phyloP scores from a whole-genome alignment of 2,888 invertebrate genomes.

The Halocaridina rubra region DNA sequence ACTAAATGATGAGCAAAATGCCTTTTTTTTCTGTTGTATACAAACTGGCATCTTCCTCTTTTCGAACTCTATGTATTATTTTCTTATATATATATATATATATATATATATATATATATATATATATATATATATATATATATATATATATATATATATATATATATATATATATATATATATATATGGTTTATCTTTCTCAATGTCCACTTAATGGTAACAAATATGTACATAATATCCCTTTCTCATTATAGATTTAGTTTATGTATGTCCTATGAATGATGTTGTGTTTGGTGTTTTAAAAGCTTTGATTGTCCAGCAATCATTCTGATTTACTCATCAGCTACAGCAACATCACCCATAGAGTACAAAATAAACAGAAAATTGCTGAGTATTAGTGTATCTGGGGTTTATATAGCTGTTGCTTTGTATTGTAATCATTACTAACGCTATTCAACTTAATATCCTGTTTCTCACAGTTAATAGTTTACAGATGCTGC shows the following conservation, averaged over 20 bases:
- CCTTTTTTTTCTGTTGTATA: neutral
- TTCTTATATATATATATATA: neutral
- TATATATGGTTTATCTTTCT: neutral
- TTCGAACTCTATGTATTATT: neutral
- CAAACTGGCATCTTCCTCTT: neutral
- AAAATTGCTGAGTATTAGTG: no score
- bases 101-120: neutral
- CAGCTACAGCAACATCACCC: no score
- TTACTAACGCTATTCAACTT: no score
- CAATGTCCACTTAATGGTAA: neutral
- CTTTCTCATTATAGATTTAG: neutral
- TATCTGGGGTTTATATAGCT: no score
- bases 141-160: conserved; percentile 2
- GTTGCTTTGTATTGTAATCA: no score
- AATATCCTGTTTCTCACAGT: no score
- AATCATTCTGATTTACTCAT: no score
- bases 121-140: neutral
- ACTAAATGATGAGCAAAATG: no score
- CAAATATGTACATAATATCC: neutral
- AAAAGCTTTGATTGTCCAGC: no score
- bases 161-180: neutral
- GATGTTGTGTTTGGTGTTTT: neutral
- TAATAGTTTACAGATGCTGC: no score
- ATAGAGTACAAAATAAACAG: no score
- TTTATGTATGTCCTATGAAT: neutral